phyloP scores from a whole-genome alignment of 1,140 invertebrate genomes.

The Papilio dardanus region DNA sequence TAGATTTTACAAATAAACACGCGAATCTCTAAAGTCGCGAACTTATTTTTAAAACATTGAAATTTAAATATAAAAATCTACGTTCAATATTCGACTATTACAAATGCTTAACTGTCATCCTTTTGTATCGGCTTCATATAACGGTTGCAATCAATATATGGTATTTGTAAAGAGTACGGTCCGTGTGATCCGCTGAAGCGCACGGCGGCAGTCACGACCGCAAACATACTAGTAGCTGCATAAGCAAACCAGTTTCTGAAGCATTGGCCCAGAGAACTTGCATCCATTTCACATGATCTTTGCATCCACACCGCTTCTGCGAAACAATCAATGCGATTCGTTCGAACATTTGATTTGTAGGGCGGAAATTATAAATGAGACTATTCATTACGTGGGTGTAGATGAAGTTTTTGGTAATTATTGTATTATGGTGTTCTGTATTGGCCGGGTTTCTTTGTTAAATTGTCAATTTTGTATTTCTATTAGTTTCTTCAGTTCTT shows the following conservation, averaged over 20 bases:
- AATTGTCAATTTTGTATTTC: no score
- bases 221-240: constrained; percentile 60
- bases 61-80: neutral
- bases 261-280: constrained; percentile 48
- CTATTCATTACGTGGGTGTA: no score
- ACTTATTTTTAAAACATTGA: no score
- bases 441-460: no score
- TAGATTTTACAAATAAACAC: neutral
- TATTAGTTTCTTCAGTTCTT: no score
- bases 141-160: neutral
- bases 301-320: constrained; percentile 45
- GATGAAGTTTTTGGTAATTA: no score
- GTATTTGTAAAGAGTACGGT: constrained; percentile 48
- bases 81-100: neutral
- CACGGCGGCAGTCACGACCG: constrained; percentile 62
- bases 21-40: neutral
- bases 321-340: constrained; percentile 12
- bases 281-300: constrained; percentile 50
- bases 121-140: neutral
- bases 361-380: neutral
- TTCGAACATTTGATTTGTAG: neutral
- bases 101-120: neutral
- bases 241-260: constrained; percentile 68
- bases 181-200: constrained; percentile 63
- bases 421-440: no score